Base-by-base conservation (phyloP, 2,113 vertebrate genomes). In the Cichladusa arquata region DNA sequence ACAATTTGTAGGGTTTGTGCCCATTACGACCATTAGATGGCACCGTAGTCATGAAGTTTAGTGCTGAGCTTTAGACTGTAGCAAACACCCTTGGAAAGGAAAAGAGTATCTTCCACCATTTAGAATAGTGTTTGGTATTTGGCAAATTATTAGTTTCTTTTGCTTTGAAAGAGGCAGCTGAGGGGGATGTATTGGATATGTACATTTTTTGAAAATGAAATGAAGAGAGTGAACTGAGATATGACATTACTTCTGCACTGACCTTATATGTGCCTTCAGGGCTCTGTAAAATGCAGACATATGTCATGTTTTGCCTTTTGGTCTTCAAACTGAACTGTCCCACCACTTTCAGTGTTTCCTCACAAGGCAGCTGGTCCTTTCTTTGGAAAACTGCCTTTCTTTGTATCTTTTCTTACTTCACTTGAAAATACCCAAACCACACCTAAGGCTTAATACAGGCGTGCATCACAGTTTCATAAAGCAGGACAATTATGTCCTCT, bases 1-100 rank as follows among this genome's bases (percentile, higher is more conserved):
- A 4, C 1, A 16, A 12, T 64, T 60, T 36, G 31, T 72, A 34
- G 47, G 31, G 11, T 56, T 86, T 61, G 2, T 93, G 42, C 26
- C 34, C 33, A 2, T 84, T 80, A 13, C 40, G 78, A 62, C 92
- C 96, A 56, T 70, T 82, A 96, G 96, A 64, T 95, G 97, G 92
- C 94, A 83, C 47, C 78, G 26, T 72, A 40, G 57, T 54, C 74
- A 73, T 17, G 31, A 58, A 53, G 19, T 81, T 85, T 19, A 51
- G 33, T 8, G 12, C 33, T 51, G 54, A 58, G 58, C 33, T 9
- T 45, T 11, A 28, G 38, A 8, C 25, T 0, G 1, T 23, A 25
- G 53, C 47, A 66, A 53, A 16, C 8, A 25, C 12, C 9, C 14
- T 78, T 40, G n/a, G 45, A 72, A 71, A 51, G 51, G 14, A 36